A percentile compares a stretch with the other conserved stretches of the same genome.
Evolutionary conservation across 1,140 invertebrate genomes (phyloP).

Genomic region (Zaprionus taronus): DNA sequence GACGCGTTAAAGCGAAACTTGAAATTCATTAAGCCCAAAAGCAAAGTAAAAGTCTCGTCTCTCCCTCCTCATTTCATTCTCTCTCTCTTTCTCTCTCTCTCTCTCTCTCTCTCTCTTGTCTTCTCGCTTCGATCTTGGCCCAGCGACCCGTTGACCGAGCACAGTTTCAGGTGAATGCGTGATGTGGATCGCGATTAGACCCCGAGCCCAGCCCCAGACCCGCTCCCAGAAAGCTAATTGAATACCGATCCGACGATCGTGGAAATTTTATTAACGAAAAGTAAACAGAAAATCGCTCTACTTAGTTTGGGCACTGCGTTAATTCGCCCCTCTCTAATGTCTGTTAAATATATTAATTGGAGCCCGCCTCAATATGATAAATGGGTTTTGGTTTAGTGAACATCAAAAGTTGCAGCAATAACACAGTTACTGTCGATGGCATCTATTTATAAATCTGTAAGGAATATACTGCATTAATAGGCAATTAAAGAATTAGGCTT

Average conservation of each 20-base stretch:
- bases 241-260: neutral
- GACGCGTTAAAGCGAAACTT: conserved; percentile 67
- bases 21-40: conserved; percentile 19
- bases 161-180: neutral
- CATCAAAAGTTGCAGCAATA: neutral
- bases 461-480: neutral
- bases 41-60: conserved; percentile 66
- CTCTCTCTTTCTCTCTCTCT: neutral
- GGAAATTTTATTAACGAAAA: neutral
- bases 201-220: neutral
- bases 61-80: conserved; percentile 32
- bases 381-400: neutral
- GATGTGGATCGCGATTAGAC: conserved; percentile 4
- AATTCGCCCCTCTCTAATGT: neutral
- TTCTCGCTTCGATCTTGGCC: neutral
- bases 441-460: neutral
- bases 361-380: neutral
- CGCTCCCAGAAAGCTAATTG: neutral
- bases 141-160: neutral
- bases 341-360: neutral
- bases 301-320: neutral
- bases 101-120: neutral
- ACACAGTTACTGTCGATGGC: neutral
- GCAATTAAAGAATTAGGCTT: neutral
- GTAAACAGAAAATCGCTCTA: neutral